A percentile compares a stretch with the other conserved stretches of the same genome.
phyloP scores from a whole-genome alignment of 2,888 invertebrate genomes.

The Agrilus cyanescens region DNA sequence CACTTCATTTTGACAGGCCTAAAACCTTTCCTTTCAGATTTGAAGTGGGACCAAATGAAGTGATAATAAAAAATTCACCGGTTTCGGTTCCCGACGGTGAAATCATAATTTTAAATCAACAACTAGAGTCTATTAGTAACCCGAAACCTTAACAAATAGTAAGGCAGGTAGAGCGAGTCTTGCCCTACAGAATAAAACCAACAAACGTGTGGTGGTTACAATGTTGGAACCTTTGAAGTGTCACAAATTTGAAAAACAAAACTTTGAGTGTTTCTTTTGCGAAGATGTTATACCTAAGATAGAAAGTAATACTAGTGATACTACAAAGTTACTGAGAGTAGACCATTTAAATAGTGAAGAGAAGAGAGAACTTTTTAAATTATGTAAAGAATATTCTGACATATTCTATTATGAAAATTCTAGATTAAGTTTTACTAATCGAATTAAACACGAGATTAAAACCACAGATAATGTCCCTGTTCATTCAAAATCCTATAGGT shows the following conservation, averaged over 20 bases:
- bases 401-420: slow-evolving; percentile 10
- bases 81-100: not conserved
- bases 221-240: too few relatives aligned
- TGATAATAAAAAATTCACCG: too few relatives aligned
- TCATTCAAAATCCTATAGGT: slow-evolving; percentile 12
- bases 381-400: slow-evolving; percentile 9
- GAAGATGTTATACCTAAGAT: not conserved
- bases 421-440: slow-evolving; percentile 10
- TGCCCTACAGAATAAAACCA: not conserved
- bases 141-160: not conserved
- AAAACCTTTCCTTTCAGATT: too few relatives aligned
- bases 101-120: not conserved
- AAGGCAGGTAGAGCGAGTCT: not conserved
- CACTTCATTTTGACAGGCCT: not conserved
- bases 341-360: slow-evolving; percentile 15
- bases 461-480: slow-evolving; percentile 11
- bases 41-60: too few relatives aligned
- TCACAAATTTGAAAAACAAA: not conserved
- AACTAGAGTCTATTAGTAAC: not conserved
- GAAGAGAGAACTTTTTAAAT: slow-evolving; percentile 6
- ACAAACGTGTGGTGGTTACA: too few relatives aligned
- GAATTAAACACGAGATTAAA: slow-evolving; percentile 13
- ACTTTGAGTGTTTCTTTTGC: not conserved
- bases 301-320: not conserved
- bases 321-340: slow-evolving; percentile 3